Evolutionary conservation across 2,888 invertebrate species (phyloP), one percentile per base, ranked within the genome.

Genomic region (Diloba caeruleocephala): DNA sequence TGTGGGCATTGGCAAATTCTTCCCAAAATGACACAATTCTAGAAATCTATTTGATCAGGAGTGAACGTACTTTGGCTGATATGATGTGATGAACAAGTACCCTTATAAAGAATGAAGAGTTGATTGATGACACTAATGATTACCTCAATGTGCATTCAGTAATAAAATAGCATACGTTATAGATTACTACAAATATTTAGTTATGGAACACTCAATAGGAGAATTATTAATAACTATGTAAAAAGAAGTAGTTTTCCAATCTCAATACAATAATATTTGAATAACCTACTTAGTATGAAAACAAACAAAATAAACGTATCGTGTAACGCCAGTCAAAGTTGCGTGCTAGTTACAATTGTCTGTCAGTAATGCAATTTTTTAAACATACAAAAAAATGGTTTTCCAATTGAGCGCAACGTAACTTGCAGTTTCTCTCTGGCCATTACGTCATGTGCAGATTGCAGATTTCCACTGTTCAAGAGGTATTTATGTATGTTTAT

Each of bases 301-400:
- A 59, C 38, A 60, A 54, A 68, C 43, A 49, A 53, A 51, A 45
- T 51, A 48, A 53, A 54, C 28, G 29, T 46, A 60, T 54, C 64
- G 51, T 60, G 48, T 49, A 33, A 55, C 21, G 44, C 33, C 60
- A 65, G 39, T 65, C 51, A 65, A 45, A 45, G 43, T 72, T 56
- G 73, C 65, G 70, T 70, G 73, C 70, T 58, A 56, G 45, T 61
- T 55, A 61, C 61, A 58, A 72, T 72, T 61, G 65, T 49, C 52
- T 61, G 73, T 69, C 65, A 61, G 70, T 58, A 9, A 51, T 38
- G 55, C 41, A 65, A 58, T 69, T 69, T 69, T 72, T 69, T 62
- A 51, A 58, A 44, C 61, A 49, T 28, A 43, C 23, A 53, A 68
- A 58, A 69, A 67, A 71, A 13, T 54, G 36, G 55, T 58, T 72